phyloP scores from a whole-genome alignment of 2,888 invertebrate species.

The Strigamia maritima region DNA sequence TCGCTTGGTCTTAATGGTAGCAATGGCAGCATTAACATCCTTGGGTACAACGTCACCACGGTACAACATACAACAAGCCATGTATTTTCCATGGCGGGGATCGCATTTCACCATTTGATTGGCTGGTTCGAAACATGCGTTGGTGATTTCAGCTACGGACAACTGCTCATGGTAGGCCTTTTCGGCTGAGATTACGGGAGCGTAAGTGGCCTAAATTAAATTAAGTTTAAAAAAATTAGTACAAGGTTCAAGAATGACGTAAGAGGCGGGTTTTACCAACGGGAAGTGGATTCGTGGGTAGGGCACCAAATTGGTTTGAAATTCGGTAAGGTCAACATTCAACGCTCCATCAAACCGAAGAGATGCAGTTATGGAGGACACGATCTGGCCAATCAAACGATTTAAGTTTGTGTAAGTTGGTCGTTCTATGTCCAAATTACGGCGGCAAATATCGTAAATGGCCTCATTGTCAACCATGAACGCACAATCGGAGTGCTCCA shows the following conservation, averaged over 20 bases:
- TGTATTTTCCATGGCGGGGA: slow-evolving; percentile 52
- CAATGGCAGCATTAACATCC: slow-evolving; percentile 66
- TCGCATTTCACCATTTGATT: slow-evolving; percentile 52
- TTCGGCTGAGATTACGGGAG: slow-evolving; percentile 54
- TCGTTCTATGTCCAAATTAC: slow-evolving; percentile 90
- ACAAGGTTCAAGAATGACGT: too few species aligned
- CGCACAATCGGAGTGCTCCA: slow-evolving; percentile 91
- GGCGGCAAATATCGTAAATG: slow-evolving; percentile 68
- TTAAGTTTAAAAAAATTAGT: too few species aligned
- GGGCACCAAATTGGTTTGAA: slow-evolving; percentile 81
- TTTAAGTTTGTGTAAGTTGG: slow-evolving; percentile 88
- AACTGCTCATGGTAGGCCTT: slow-evolving; percentile 55
- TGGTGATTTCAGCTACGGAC: slow-evolving; percentile 54
- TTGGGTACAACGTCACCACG: slow-evolving; percentile 58
- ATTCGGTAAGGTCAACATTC: slow-evolving; percentile 81
- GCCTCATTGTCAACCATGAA: slow-evolving; percentile 65
- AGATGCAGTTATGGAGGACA: slow-evolving; percentile 77
- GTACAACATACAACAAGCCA: slow-evolving; percentile 61
- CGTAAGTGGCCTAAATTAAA: slow-evolving; percentile 49
- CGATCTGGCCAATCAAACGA: slow-evolving; percentile 57
- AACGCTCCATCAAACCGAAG: slow-evolving; percentile 87
- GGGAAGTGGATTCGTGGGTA: slow-evolving; percentile 92
- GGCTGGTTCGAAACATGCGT: slow-evolving; percentile 56
- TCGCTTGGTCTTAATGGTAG: slow-evolving; percentile 67
- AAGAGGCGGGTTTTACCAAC: slow-evolving; percentile 49